Evolutionary conservation across 1,140 invertebrate species (phyloP).

Genomic region (Drosophila melanogaster): DNA sequence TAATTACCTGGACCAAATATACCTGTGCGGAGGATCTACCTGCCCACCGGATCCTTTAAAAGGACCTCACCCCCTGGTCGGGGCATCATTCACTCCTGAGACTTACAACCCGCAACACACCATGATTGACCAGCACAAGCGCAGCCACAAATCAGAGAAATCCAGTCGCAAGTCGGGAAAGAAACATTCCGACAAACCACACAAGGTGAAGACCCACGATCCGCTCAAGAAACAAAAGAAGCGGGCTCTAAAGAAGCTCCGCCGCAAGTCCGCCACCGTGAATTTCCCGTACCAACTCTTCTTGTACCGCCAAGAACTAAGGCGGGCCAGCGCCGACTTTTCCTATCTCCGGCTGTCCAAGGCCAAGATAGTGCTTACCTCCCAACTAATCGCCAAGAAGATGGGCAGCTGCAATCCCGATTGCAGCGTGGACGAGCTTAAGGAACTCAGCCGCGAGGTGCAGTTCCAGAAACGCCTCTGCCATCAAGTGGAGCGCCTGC

Average conservation of each 20-base stretch:
- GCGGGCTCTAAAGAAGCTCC: constrained; percentile 24
- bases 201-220: constrained; percentile 38
- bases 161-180: constrained; percentile 38
- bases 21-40: constrained; percentile 35
- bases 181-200: constrained; percentile 30
- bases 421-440: constrained; percentile 61
- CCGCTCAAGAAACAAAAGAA: constrained; percentile 32
- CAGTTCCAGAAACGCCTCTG: constrained; percentile 67
- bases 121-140: constrained; percentile 38
- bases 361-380: constrained; percentile 60
- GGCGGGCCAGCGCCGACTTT: constrained; percentile 44
- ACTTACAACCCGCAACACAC: constrained; percentile 9
- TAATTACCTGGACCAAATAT: constrained; percentile 35
- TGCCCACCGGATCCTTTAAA: constrained; percentile 53
- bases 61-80: constrained; percentile 13
- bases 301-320: constrained; percentile 64
- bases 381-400: constrained; percentile 56
- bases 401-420: constrained; percentile 34
- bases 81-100: constrained; percentile 16
- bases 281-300: constrained; percentile 61
- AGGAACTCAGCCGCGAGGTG: constrained; percentile 67
- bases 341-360: constrained; percentile 62
- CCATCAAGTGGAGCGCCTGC: constrained; percentile 61
- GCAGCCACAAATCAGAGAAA: constrained; percentile 21
- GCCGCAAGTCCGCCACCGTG: not conserved